Percentiles rank a stretch among this genome's conserved stretches.
Conservation (phyloP, 2,113 vertebrate genomes). For the Microcebus tavaratra region DNA sequence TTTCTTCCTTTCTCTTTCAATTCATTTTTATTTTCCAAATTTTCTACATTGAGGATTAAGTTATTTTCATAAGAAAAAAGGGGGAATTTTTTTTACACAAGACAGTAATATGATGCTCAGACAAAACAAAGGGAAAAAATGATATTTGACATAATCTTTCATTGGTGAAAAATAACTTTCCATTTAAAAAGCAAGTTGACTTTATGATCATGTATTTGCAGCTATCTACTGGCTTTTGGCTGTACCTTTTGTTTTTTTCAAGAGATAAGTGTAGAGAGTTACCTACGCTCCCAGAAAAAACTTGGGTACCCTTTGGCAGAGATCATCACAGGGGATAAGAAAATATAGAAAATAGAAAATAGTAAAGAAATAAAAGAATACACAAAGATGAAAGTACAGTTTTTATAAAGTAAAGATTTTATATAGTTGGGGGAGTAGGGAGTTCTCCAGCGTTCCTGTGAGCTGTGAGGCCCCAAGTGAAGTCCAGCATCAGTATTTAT, state of each 20-base stretch:
- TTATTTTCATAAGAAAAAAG: background rate
- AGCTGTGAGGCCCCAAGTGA: too few relatives aligned
- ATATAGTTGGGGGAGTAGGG: too few relatives aligned
- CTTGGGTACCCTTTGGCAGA: too few relatives aligned
- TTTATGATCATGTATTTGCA: background rate
- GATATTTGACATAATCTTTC: background rate
- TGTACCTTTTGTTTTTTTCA: background rate
- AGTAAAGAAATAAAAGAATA: too few relatives aligned
- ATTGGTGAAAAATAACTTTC: background rate
- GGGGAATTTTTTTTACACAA: background rate
- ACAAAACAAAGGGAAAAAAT: background rate
- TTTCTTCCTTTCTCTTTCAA: conserved; percentile 6
- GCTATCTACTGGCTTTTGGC: background rate
- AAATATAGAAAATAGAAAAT: too few relatives aligned
- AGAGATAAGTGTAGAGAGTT: too few relatives aligned
- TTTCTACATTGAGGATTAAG: background rate
- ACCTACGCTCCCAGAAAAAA: too few relatives aligned
- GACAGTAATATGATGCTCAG: background rate
- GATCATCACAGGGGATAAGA: too few relatives aligned
- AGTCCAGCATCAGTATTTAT: too few relatives aligned
- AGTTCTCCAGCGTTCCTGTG: too few relatives aligned
- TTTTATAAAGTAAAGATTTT: too few relatives aligned
- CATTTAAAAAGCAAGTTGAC: background rate
- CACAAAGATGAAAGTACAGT: too few relatives aligned
- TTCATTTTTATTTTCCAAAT: background rate